Evolutionary conservation across 1,140 invertebrate species (phyloP).

Genomic region (Lordiphosa mommai): DNA sequence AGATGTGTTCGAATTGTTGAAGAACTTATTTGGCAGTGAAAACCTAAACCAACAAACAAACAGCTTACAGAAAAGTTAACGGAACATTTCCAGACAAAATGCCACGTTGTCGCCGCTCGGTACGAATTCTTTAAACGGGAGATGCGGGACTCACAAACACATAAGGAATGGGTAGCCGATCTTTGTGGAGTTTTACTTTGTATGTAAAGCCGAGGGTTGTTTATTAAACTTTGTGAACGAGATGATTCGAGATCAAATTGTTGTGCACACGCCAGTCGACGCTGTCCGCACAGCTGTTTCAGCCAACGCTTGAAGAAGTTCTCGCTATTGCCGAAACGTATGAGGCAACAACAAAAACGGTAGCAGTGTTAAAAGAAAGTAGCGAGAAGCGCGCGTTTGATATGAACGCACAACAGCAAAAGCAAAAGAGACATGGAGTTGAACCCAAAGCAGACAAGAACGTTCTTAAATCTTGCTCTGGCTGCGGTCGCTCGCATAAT

Average conservation of each 20-base stretch:
- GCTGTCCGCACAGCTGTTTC: not conserved
- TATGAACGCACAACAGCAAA: not conserved
- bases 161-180: slow-evolving; percentile 27
- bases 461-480: not conserved
- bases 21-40: slow-evolving; percentile 11
- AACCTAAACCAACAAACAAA: slow-evolving; percentile 9
- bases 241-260: slow-evolving; percentile 20
- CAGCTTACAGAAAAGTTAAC: slow-evolving; percentile 6
- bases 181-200: slow-evolving; percentile 21
- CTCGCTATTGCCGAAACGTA: too few relatives aligned
- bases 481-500: not conserved
- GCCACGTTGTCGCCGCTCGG: slow-evolving; percentile 6
- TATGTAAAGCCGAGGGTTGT: slow-evolving; percentile 8
- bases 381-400: too few relatives aligned
- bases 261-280: not conserved
- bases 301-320: too few relatives aligned
- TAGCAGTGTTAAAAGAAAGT: too few relatives aligned
- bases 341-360: too few relatives aligned
- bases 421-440: not conserved
- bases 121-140: slow-evolving; percentile 16
- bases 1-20: slow-evolving; percentile 12
- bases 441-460: too few relatives aligned
- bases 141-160: slow-evolving; percentile 18
- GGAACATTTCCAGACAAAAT: slow-evolving; percentile 7
- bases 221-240: slow-evolving; percentile 14